A percentile compares a stretch with the other conserved stretches of the same genome.
These are phyloP conservation scores for Coregonus ussuriensis DNA, from an alignment of 2,797 vertebrate species.

Conservation along the genomic window DNA sequence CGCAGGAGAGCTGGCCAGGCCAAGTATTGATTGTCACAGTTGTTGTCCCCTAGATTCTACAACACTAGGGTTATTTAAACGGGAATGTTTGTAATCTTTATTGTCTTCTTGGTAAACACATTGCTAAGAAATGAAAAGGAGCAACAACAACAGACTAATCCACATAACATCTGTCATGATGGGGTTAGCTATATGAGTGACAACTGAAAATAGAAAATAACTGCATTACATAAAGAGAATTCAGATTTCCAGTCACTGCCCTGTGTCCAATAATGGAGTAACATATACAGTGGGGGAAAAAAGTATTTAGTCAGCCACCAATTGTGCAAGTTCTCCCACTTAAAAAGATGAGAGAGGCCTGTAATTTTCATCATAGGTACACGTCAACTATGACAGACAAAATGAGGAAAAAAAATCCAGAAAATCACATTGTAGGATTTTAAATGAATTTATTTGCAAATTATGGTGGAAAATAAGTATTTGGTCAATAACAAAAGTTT, in stretches of 20 bases:
- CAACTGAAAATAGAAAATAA: background rate
- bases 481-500: too few species aligned
- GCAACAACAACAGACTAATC: constrained; percentile 16
- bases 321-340: too few species aligned
- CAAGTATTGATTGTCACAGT: constrained; percentile 67
- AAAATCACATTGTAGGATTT: too few species aligned
- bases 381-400: too few species aligned
- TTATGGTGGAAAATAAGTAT: too few species aligned
- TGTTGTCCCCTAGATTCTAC: constrained; percentile 35
- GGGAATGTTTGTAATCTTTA: constrained; percentile 56
- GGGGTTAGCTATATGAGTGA: background rate
- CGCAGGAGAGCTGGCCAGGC: constrained; percentile 37
- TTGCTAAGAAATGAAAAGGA: constrained; percentile 14
- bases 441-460: too few species aligned
- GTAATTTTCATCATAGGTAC: too few species aligned
- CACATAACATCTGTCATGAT: background rate
- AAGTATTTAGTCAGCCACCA: too few species aligned
- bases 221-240: background rate
- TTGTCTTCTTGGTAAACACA: constrained; percentile 43
- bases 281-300: too few species aligned
- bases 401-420: too few species aligned
- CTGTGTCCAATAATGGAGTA: background rate
- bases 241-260: background rate
- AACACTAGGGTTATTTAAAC: constrained; percentile 39
- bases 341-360: too few species aligned